A percentile compares a stretch with the other conserved stretches of the same genome.
phyloP scores from a whole-genome alignment of 2,797 vertebrate species.

The Eulemur coronatus region DNA sequence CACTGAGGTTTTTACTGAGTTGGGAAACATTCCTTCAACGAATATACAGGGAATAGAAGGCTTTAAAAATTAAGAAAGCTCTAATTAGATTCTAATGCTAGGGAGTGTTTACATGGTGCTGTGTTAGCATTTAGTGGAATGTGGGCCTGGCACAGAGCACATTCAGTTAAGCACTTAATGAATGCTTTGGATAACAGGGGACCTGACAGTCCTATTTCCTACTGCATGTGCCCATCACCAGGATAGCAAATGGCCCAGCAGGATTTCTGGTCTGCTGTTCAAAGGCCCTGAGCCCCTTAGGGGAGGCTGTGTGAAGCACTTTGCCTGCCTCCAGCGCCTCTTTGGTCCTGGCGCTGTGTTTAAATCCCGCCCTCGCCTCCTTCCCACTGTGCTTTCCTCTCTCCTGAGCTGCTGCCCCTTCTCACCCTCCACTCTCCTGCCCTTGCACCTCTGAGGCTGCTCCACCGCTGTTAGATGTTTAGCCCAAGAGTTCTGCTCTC shows the following conservation, averaged over 20 bases:
- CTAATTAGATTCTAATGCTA: neutral
- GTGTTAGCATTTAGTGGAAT: neutral
- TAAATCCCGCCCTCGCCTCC: neutral
- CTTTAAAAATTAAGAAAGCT: neutral
- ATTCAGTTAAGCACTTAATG: neutral
- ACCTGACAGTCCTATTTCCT: neutral
- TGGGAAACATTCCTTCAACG: neutral
- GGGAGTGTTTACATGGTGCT: neutral
- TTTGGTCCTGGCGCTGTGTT: neutral
- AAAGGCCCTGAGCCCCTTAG: too few species aligned
- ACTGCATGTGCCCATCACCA: rapidly evolving
- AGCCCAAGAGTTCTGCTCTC: neutral
- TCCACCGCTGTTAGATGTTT: neutral
- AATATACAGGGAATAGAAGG: neutral
- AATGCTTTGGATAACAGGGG: neutral
- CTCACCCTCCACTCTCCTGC: neutral
- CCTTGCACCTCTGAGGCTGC: neutral
- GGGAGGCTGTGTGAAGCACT: rapidly evolving
- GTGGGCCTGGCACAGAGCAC: neutral
- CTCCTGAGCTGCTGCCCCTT: neutral
- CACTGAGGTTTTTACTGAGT: neutral
- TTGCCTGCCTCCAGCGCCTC: neutral
- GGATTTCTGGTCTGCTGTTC: neutral
- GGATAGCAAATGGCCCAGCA: neutral
- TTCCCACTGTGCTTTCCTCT: neutral